A percentile compares a stretch with the other conserved stretches of the same genome.
Conservation (phyloP, 2,113 vertebrate species). For the Chloropsis cyanopogon region DNA sequence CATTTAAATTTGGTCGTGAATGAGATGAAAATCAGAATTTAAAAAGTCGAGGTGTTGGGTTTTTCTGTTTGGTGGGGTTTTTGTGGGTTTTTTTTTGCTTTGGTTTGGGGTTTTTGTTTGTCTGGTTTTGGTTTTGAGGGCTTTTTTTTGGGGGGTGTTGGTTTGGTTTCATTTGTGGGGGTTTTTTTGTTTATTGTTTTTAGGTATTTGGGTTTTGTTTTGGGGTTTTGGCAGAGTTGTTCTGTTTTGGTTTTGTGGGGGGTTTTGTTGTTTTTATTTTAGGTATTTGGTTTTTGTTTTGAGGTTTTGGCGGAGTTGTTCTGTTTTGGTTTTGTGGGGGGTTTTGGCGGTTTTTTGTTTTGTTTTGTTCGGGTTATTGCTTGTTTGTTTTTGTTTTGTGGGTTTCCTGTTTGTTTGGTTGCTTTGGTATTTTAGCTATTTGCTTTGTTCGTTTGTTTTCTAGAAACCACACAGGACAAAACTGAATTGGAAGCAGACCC, state of each 20-base stretch:
- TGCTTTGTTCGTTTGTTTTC: background rate
- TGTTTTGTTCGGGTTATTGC: background rate
- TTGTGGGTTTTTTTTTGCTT: background rate
- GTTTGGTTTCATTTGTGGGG: background rate
- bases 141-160: accelerated
- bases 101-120: background rate
- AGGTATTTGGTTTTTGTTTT: background rate
- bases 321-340: background rate
- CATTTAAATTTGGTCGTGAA: background rate
- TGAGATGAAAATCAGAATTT: background rate
- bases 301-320: background rate
- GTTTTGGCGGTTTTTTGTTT: background rate
- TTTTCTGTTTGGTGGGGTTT: background rate
- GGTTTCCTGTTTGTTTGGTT: background rate
- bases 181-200: accelerated
- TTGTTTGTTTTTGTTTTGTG: background rate
- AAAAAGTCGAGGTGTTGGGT: accelerated
- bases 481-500: background rate
- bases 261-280: too few species aligned
- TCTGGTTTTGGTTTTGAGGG: too few species aligned
- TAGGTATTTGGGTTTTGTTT: background rate
- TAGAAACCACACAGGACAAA: background rate
- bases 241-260: background rate
- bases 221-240: too few species aligned
- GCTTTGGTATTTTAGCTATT: background rate